These are phyloP conservation scores for Siderastrea siderea DNA, from an alignment of 92 coral and sea anemone genomes.

Conservation along the genomic window DNA sequence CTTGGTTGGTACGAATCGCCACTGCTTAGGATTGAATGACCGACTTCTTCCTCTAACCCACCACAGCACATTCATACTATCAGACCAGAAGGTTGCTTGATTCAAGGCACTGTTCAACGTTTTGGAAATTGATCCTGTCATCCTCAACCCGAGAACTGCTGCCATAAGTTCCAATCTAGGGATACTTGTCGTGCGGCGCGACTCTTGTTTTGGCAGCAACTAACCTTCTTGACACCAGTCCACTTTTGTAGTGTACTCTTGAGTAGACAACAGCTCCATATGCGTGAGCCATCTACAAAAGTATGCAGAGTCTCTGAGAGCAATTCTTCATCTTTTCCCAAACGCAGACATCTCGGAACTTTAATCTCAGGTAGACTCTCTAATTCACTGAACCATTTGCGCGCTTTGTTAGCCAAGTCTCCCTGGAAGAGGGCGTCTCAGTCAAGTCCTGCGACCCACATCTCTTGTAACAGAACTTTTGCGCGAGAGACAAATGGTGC, in stretches of 20 bases:
- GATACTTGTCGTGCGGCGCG: slow-evolving; percentile 63
- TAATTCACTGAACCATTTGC: slow-evolving; percentile 59
- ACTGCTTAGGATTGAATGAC: slow-evolving; percentile 47
- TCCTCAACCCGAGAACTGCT: slow-evolving; percentile 70
- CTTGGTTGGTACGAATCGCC: slow-evolving; percentile 46
- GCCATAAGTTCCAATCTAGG: slow-evolving; percentile 72
- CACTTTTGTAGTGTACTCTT: slow-evolving; percentile 57
- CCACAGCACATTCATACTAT: slow-evolving; percentile 72
- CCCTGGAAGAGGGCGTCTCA: slow-evolving; percentile 64
- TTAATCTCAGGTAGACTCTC: slow-evolving; percentile 43
- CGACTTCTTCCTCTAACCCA: slow-evolving; percentile 75
- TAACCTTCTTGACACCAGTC: slow-evolving; percentile 46
- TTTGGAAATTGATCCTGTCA: slow-evolving; percentile 48
- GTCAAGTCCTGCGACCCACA: slow-evolving; percentile 68
- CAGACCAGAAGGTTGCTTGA: slow-evolving; percentile 60
- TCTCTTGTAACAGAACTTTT: slow-evolving; percentile 58
- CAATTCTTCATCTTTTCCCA: slow-evolving; percentile 34
- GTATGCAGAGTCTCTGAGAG: slow-evolving; percentile 62
- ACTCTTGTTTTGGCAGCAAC: slow-evolving; percentile 67
- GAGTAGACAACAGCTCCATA: slow-evolving; percentile 73
- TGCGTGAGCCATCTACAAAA: slow-evolving; percentile 75
- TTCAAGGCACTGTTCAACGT: slow-evolving; percentile 19
- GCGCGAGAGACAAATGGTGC: slow-evolving; percentile 66
- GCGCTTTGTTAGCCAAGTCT: slow-evolving; percentile 40
- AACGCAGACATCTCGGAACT: slow-evolving; percentile 49